phyloP scores from a whole-genome alignment of 2,797 vertebrate genomes.

The Pipistrellus nathusii region DNA sequence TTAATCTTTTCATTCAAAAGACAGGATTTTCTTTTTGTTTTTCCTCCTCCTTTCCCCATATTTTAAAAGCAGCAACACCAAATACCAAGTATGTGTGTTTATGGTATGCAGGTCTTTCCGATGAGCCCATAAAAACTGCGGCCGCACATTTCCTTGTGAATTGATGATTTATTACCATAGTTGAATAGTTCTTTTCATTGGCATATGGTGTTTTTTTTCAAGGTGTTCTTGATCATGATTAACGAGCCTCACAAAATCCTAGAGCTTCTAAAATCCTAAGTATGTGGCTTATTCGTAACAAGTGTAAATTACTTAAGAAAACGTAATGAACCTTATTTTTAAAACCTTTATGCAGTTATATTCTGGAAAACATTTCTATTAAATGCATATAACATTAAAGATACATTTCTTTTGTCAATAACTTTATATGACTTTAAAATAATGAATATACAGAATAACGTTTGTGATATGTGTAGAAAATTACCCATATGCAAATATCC shows the following conservation, averaged over 20 bases:
- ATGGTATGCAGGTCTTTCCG: not conserved
- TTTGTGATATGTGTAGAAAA: not conserved
- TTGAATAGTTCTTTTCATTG: constrained; percentile 69
- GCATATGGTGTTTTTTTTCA: constrained; percentile 36
- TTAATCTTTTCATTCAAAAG: constrained; percentile 33
- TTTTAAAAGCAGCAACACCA: constrained; percentile 56
- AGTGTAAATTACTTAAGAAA: constrained; percentile 51
- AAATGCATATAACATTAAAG: constrained; percentile 6
- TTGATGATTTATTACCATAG: constrained; percentile 65
- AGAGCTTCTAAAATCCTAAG: not conserved
- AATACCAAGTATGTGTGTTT: constrained; percentile 57
- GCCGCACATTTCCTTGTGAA: constrained; percentile 43
- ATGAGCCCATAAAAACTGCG: constrained; percentile 41
- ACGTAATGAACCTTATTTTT: not conserved
- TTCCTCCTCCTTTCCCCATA: not conserved
- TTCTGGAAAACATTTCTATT: not conserved
- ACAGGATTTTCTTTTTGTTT: not conserved
- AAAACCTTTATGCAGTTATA: not conserved
- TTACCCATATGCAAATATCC: not conserved
- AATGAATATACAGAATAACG: not conserved
- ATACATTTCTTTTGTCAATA: not conserved
- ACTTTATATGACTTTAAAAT: constrained; percentile 17
- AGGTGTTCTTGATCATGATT: constrained; percentile 64
- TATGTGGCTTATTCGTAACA: constrained; percentile 13
- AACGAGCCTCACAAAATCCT: constrained; percentile 60